These are phyloP conservation scores for Siniperca knerii DNA, from an alignment of 2,113 vertebrate genomes.

Conservation along the genomic window DNA sequence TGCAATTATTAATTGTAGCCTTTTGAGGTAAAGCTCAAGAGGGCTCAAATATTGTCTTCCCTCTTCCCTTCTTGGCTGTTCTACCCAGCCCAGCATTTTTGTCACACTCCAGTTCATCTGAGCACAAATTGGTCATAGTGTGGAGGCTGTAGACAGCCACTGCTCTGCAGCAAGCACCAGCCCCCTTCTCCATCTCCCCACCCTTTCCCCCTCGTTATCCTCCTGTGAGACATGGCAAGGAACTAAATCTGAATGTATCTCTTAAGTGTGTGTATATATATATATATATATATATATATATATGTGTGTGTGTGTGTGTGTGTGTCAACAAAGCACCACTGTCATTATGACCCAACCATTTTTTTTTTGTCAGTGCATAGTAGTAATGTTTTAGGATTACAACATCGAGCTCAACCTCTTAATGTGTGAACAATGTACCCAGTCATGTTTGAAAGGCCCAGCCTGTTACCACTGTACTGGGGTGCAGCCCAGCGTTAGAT, in stretches of 20 bases:
- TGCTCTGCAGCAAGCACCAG: constrained; percentile 61
- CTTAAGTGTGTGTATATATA: not conserved
- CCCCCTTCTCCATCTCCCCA: constrained; percentile 22
- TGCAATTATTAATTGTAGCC: not conserved
- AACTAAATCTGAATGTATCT: not conserved
- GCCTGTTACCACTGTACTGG: constrained; percentile 59
- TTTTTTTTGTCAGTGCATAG: constrained; percentile 14
- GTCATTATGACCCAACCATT: not conserved
- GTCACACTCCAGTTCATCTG: constrained; percentile 65
- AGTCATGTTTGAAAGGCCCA: constrained; percentile 62
- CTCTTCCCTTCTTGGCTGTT: not conserved
- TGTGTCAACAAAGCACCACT: constrained; percentile 18
- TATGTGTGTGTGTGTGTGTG: too few relatives aligned
- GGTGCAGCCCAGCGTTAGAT: constrained; percentile 62
- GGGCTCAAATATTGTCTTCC: rapidly evolving
- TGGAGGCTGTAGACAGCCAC: constrained; percentile 51
- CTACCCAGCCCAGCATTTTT: not conserved
- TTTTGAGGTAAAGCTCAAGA: not conserved
- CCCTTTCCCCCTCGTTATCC: not conserved
- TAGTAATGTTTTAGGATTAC: constrained; percentile 24
- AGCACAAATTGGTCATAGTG: constrained; percentile 54
- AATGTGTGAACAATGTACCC: constrained; percentile 58
- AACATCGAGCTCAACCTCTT: constrained; percentile 26
- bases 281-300: too few relatives aligned
- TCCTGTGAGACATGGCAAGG: constrained; percentile 9